phyloP scores from a whole-genome alignment of 2,888 invertebrate genomes.

The Quadroppia sp. region DNA sequence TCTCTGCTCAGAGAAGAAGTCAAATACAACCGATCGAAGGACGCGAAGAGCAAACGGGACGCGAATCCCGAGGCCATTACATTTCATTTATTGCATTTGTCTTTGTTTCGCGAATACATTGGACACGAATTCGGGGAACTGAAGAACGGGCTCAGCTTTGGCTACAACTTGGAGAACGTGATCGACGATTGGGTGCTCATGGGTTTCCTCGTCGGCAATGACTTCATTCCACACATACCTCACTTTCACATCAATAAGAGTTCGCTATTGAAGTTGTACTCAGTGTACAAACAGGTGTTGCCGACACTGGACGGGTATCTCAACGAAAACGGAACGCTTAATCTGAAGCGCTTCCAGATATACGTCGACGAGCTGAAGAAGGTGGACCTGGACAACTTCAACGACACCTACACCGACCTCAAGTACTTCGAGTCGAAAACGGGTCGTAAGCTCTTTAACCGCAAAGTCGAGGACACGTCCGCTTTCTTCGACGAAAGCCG shows the following conservation, averaged over 20 bases:
- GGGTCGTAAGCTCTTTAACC: constrained; percentile 48
- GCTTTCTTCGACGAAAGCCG: constrained; percentile 10
- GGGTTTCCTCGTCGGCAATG: constrained; percentile 96
- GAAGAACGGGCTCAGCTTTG: constrained; percentile 63
- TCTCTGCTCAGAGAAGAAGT: constrained; percentile 90
- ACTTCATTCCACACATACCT: constrained; percentile 94
- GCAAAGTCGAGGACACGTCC: constrained; percentile 19
- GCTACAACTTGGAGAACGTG: constrained; percentile 78
- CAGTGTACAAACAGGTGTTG: constrained; percentile 77
- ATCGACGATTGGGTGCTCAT: constrained; percentile 98
- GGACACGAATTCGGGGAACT: constrained; percentile 74
- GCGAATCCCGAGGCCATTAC: constrained; percentile 80
- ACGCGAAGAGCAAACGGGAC: constrained; percentile 48
- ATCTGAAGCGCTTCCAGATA: constrained; percentile 75
- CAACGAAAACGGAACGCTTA: constrained; percentile 80
- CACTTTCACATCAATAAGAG: constrained; percentile 88
- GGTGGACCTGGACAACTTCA: constrained; percentile 53
- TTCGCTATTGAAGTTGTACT: constrained; percentile 78
- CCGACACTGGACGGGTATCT: constrained; percentile 86
- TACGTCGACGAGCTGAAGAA: constrained; percentile 57
- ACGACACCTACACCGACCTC: constrained; percentile 59
- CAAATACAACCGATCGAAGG: constrained; percentile 52
- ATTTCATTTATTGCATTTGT: constrained; percentile 87
- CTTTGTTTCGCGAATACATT: constrained; percentile 84
- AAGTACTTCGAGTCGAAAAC: constrained; percentile 75